Conservation (phyloP, 2,888 invertebrate species). For the Panopea generosa region DNA sequence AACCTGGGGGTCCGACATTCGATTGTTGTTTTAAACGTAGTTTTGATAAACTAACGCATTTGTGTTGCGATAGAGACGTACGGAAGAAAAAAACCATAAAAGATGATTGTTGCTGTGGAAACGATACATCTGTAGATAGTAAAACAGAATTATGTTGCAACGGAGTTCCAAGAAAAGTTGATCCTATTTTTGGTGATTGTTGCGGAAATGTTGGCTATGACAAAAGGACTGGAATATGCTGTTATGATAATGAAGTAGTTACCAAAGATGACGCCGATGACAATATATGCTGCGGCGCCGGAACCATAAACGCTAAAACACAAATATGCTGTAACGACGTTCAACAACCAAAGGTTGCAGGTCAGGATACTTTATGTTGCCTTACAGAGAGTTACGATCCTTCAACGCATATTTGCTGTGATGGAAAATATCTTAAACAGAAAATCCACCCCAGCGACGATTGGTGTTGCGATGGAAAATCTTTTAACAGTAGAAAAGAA, state of each 20-base stretch:
- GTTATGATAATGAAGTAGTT: slow-evolving; percentile 16
- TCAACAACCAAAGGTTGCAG: slow-evolving; percentile 20
- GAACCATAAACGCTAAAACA: slow-evolving; percentile 22
- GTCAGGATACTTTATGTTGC: slow-evolving; percentile 33
- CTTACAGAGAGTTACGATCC: slow-evolving; percentile 25
- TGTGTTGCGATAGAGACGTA: slow-evolving; percentile 41
- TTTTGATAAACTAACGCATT: slow-evolving; percentile 17
- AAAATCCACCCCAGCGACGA: slow-evolving; percentile 24
- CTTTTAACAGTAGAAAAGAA: slow-evolving; percentile 35
- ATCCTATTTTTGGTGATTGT: slow-evolving; percentile 11
- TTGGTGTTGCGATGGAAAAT: slow-evolving; percentile 49
- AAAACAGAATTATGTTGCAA: slow-evolving; percentile 43
- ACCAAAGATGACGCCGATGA: slow-evolving; percentile 17
- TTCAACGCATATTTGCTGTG: slow-evolving; percentile 28
- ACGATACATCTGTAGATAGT: slow-evolving; percentile 23
- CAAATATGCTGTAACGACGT: slow-evolving; percentile 37
- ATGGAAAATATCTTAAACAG: slow-evolving; percentile 13
- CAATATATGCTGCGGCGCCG: slow-evolving; percentile 29
- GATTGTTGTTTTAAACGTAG: slow-evolving; percentile 34
- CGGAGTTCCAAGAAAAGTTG: slow-evolving; percentile 11
- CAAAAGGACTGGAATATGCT: slow-evolving; percentile 21
- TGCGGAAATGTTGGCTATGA: slow-evolving; percentile 33
- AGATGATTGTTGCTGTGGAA: slow-evolving; percentile 45
- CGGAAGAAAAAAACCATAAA: slow-evolving; percentile 18
- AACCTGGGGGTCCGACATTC: slow-evolving; percentile 6